Evolutionary conservation across 2,888 invertebrate species (phyloP), one percentile per base, ranked within the genome.

Genomic region (Chydorus sphaericus): DNA sequence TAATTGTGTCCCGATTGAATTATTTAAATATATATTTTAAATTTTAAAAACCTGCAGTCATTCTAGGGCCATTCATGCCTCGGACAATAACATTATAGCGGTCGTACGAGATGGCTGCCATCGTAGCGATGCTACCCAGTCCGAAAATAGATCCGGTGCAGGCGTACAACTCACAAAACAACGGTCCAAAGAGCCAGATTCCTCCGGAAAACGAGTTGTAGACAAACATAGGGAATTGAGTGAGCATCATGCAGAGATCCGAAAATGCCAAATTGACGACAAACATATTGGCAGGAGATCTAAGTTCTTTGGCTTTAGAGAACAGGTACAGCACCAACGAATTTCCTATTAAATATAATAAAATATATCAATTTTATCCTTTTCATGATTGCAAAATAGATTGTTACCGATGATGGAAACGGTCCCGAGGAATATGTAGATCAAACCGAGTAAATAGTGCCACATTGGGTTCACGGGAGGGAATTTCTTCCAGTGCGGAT

Each of bases 231-330:
- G 66, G 63, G 59, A 62, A 62, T 60, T 55, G 55, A 62, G 74
- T 71, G 64, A 81, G 73, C 89, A 91, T 91, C 84, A 91, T 90
- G 61, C 83, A 76, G 67, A 91, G 86, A 68, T 91, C 90, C 55
- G 89, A 88, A 70, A 93, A 81, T 33, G 92, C 92, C 66, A 93
- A 77, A 73, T 93, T 93, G 58, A 92, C 82, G 58, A 93, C 85
- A 63, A 92, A 76, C 64, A 93, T 76, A 70, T 93, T 93, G 61
- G 92, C 90, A 49, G 92, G 92, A 36, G 91, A 90, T 64, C 88
- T 81, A 58, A 93, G 76, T 52, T 72, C 69, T 74, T 83, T 84
- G 56, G 85, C 84, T 52, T 79, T 73, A 61, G 77, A 73, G 71
- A 86, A 86, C 64, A 86, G 83, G 70, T 80, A 85, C 38, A 84